phyloP scores from a whole-genome alignment of 2,113 vertebrate genomes.

The Oenanthe melanoleuca region DNA sequence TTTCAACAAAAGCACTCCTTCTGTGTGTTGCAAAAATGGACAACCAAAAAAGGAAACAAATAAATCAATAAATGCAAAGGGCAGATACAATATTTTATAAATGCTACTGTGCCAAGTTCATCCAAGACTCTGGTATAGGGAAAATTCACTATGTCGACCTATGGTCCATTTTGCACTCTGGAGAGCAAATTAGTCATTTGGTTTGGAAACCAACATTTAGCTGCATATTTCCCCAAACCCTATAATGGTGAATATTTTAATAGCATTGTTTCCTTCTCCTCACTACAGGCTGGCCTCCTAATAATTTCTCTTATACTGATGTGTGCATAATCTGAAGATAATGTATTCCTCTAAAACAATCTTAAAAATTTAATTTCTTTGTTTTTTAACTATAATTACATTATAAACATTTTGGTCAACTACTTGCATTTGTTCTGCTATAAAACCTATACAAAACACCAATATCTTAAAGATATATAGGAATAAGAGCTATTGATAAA shows the following conservation, averaged over 20 bases:
- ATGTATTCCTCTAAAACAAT: not conserved
- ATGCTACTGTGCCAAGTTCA: not conserved
- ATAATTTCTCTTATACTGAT: not conserved
- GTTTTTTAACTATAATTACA: not conserved
- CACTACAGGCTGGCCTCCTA: not conserved
- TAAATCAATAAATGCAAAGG: not conserved
- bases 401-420: not conserved
- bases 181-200: conserved; percentile 14
- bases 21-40: not conserved
- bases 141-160: conserved; percentile 21
- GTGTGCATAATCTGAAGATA: not conserved
- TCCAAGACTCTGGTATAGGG: not conserved
- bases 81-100: not conserved
- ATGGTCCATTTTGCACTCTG: not conserved
- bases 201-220: conserved; percentile 16
- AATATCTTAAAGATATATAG: not conserved
- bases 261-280: not conserved
- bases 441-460: not conserved
- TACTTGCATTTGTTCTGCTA: not conserved
- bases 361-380: not conserved
- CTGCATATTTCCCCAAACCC: not conserved
- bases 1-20: not conserved
- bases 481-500: not conserved
- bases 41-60: not conserved
- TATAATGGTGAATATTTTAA: not conserved